Evolutionary conservation across 2,888 invertebrate species (phyloP).

Genomic region (Adela reaumurella): DNA sequence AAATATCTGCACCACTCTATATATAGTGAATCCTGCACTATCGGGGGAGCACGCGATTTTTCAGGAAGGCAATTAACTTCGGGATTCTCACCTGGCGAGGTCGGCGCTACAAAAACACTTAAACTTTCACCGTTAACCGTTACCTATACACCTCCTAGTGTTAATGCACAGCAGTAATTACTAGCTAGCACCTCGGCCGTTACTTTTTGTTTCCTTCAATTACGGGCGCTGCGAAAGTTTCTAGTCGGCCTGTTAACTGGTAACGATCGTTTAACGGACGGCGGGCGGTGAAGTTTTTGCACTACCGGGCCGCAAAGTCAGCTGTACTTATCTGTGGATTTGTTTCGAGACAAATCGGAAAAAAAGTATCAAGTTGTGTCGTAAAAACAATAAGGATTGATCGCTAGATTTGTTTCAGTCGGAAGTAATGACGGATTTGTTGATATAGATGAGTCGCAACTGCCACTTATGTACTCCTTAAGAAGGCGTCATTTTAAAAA

Average conservation of each 20-base stretch:
- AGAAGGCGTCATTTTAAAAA: no score
- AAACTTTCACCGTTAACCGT: not conserved
- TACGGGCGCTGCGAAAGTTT: not conserved
- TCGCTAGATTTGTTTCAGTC: no score
- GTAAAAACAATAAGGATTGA: no score
- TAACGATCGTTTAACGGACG: not conserved
- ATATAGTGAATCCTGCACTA: no score
- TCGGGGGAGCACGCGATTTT: not conserved
- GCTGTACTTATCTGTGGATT: not conserved
- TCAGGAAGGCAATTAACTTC: not conserved
- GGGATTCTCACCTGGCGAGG: not conserved
- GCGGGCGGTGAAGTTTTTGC: not conserved
- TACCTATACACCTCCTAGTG: not conserved
- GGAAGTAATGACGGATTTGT: no score
- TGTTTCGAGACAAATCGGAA: no score
- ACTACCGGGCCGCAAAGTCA: not conserved
- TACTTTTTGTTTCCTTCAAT: not conserved
- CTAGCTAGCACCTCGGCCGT: not conserved
- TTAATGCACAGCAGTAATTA: not conserved
- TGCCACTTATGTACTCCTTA: no score
- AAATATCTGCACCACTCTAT: no score
- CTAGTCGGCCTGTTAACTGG: not conserved
- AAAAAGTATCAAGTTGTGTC: no score
- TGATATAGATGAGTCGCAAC: no score
- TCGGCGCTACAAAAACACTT: not conserved